Percentiles rank a stretch among this genome's conserved stretches.
These are phyloP conservation scores for Drosophila serrata DNA, from an alignment of 1,140 invertebrate genomes.

Conservation along the genomic window DNA sequence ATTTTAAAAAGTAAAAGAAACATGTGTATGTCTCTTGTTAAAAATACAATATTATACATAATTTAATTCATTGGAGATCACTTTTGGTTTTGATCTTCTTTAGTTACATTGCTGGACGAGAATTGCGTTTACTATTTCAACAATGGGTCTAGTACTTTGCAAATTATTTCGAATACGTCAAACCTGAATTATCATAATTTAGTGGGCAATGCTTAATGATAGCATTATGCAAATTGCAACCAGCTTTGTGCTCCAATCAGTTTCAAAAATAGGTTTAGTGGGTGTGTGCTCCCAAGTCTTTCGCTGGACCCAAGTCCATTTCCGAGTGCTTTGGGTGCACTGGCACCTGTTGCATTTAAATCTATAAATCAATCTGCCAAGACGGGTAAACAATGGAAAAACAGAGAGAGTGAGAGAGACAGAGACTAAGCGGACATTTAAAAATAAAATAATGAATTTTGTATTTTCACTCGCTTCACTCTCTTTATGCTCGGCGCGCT, in stretches of 20 bases:
- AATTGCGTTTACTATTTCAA: neutral
- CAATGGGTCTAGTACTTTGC: neutral
- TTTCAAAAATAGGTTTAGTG: conserved; percentile 36
- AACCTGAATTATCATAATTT: conserved; percentile 21
- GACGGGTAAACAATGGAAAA: conserved; percentile 44
- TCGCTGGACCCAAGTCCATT: conserved; percentile 22
- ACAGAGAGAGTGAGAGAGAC: conserved; percentile 15
- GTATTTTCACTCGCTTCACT: conserved; percentile 44
- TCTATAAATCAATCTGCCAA: conserved; percentile 69
- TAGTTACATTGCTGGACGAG: neutral
- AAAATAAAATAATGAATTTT: conserved; percentile 67
- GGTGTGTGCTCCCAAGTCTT: neutral
- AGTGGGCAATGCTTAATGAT: conserved; percentile 18
- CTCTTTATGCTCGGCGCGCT: conserved; percentile 53
- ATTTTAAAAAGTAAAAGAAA: too few species aligned
- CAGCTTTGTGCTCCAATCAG: conserved; percentile 37
- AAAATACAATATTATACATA: too few species aligned
- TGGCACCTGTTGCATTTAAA: conserved; percentile 68
- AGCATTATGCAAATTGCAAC: conserved; percentile 55
- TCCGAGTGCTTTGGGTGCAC: conserved; percentile 20
- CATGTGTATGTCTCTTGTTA: too few species aligned
- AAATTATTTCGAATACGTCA: conserved; percentile 14
- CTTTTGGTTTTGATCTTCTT: too few species aligned
- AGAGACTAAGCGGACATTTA: conserved; percentile 51
- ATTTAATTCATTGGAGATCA: too few species aligned